A percentile compares a stretch with the other conserved stretches of the same genome.
phyloP scores from a whole-genome alignment of 2,113 vertebrate genomes.

The Cercocebus atys region DNA sequence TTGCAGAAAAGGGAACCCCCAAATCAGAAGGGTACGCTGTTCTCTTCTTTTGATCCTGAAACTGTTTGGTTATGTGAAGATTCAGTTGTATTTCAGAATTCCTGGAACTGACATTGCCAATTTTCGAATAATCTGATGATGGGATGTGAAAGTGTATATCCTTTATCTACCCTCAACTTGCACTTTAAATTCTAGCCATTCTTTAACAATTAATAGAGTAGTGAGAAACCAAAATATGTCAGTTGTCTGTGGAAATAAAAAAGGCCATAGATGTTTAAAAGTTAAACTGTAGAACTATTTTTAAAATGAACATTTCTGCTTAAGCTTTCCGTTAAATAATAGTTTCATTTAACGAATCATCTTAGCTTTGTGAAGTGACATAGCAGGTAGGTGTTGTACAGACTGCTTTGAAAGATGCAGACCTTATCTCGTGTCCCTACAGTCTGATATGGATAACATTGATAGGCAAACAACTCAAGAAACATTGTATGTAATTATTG shows the following conservation, averaged over 20 bases:
- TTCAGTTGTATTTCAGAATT: slow-evolving; percentile 39
- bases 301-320: not conserved
- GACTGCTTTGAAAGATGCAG: slow-evolving; percentile 28
- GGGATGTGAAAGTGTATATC: not conserved
- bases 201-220: slow-evolving; percentile 51
- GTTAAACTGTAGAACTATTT: slow-evolving; percentile 4
- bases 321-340: not conserved
- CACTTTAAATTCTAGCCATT: slow-evolving; percentile 14
- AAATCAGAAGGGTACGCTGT: slow-evolving; percentile 77
- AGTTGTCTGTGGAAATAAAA: slow-evolving; percentile 2
- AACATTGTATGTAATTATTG: not conserved
- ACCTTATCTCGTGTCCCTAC: not conserved
- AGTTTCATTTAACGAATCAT: slow-evolving; percentile 56
- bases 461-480: not conserved
- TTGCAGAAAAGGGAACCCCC: slow-evolving; percentile 29
- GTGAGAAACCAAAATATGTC: slow-evolving; percentile 1
- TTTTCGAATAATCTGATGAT: slow-evolving; percentile 46
- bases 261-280: slow-evolving; percentile 42
- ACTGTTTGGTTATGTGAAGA: slow-evolving; percentile 55
- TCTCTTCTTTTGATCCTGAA: slow-evolving; percentile 77
- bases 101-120: slow-evolving; percentile 19
- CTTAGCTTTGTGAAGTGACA: slow-evolving; percentile 20
- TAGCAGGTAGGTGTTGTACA: not conserved
- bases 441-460: not conserved
- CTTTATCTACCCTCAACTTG: not conserved